These are phyloP conservation scores for Melanostoma scalare DNA, from an alignment of 2,888 invertebrate genomes.

Conservation along the genomic window DNA sequence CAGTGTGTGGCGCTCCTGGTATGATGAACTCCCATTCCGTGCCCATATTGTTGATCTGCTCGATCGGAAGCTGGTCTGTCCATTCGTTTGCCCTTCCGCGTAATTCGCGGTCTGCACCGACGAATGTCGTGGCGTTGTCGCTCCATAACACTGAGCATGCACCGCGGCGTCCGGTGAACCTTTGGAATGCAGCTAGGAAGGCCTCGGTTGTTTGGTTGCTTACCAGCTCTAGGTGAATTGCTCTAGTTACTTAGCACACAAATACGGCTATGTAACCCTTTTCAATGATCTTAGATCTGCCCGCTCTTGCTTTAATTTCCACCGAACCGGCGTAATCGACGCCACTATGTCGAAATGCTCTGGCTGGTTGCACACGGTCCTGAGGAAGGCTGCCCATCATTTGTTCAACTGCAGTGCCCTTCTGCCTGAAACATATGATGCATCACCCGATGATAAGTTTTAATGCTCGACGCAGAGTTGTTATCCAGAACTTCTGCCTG, in stretches of 20 bases:
- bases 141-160: slow-evolving; percentile 24
- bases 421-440: slow-evolving; percentile 3
- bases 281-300: slow-evolving; percentile 6
- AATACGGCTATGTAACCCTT: slow-evolving; percentile 39
- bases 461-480: too few relatives aligned
- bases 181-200: slow-evolving; percentile 16
- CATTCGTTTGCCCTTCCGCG: background rate
- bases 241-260: slow-evolving; percentile 19
- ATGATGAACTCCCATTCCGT: slow-evolving; percentile 17
- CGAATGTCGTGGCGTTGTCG: slow-evolving; percentile 25
- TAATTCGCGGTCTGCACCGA: slow-evolving; percentile 10
- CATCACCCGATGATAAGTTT: slow-evolving; percentile 1
- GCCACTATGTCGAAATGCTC: too few relatives aligned
- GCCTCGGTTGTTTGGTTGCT: slow-evolving; percentile 15
- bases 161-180: slow-evolving; percentile 11
- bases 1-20: slow-evolving; percentile 18
- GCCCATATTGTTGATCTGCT: background rate
- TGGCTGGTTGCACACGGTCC: too few relatives aligned
- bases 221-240: slow-evolving; percentile 30
- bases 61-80: background rate
- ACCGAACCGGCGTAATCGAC: too few relatives aligned
- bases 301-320: too few relatives aligned
- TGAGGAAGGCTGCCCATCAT: too few relatives aligned
- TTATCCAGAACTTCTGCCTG: too few relatives aligned
- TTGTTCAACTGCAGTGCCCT: background rate